Conservation (phyloP, 2,797 vertebrate species). For the Poecilia velifera region DNA sequence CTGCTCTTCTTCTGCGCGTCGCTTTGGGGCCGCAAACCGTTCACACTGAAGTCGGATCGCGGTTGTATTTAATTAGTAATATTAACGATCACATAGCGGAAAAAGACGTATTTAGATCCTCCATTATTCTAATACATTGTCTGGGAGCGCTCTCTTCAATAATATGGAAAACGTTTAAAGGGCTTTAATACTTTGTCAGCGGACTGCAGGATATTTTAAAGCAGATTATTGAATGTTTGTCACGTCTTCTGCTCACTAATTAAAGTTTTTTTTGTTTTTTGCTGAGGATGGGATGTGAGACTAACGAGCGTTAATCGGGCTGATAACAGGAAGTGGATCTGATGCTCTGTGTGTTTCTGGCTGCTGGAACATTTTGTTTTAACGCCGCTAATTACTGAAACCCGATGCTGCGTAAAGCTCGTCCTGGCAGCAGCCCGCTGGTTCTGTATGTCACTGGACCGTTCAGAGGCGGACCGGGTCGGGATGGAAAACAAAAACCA, state of each 20-base stretch:
- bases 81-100: too few species aligned
- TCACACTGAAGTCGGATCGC: too few species aligned
- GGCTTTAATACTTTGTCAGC: too few species aligned
- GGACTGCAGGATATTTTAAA: background rate
- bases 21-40: too few species aligned
- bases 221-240: background rate
- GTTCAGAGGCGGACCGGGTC: background rate
- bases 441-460: background rate
- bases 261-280: background rate
- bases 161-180: background rate
- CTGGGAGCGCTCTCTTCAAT: background rate
- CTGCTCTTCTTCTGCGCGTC: too few species aligned
- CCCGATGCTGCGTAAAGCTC: background rate
- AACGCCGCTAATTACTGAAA: constrained; percentile 15
- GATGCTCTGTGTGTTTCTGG: background rate
- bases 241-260: background rate
- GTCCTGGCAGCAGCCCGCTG: background rate
- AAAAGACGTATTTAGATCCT: too few species aligned
- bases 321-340: background rate
- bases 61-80: too few species aligned
- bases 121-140: too few species aligned
- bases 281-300: background rate
- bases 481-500: too few species aligned
- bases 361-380: constrained; percentile 3
- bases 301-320: background rate